Evolutionary conservation across 2,113 vertebrate species (phyloP).

Genomic region (Mirza zaza): DNA sequence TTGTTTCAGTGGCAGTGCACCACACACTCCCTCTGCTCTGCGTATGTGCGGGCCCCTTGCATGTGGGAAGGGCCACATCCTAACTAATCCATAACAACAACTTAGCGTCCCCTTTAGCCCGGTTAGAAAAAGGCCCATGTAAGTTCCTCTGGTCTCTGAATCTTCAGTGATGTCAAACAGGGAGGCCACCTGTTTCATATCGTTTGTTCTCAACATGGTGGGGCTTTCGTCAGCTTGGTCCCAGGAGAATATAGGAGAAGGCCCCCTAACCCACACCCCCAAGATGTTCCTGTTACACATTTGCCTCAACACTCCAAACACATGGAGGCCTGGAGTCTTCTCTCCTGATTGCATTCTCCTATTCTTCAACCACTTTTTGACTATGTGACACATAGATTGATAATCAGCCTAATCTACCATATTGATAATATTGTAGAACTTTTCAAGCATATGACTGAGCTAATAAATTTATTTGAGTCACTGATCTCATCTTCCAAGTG

Average conservation of each 20-base stretch:
- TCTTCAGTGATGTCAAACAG: not conserved
- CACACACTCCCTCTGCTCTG: not conserved
- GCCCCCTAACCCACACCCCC: not conserved
- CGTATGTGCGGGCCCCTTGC: not conserved
- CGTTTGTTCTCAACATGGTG: rapidly evolving
- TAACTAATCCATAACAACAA: not conserved
- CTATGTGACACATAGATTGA: not conserved
- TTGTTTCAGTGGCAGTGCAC: not conserved
- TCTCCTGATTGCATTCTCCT: not conserved
- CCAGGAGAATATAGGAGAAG: rapidly evolving
- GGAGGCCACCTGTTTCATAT: not conserved
- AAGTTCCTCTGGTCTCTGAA: not conserved
- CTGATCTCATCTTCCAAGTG: not conserved
- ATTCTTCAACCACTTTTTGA: not conserved
- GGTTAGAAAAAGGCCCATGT: rapidly evolving
- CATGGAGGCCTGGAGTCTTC: not conserved
- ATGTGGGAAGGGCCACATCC: not conserved
- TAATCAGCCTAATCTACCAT: not conserved
- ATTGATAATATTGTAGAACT: not conserved
- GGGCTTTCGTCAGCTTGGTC: too few relatives aligned
- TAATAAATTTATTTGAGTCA: not conserved
- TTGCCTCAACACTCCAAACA: not conserved
- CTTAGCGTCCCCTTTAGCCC: not conserved
- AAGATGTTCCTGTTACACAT: too few relatives aligned
- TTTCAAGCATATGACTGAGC: not conserved